These are phyloP conservation scores for Steinernema khuongi DNA, from an alignment of 1,140 invertebrate species.

Conservation along the genomic window DNA sequence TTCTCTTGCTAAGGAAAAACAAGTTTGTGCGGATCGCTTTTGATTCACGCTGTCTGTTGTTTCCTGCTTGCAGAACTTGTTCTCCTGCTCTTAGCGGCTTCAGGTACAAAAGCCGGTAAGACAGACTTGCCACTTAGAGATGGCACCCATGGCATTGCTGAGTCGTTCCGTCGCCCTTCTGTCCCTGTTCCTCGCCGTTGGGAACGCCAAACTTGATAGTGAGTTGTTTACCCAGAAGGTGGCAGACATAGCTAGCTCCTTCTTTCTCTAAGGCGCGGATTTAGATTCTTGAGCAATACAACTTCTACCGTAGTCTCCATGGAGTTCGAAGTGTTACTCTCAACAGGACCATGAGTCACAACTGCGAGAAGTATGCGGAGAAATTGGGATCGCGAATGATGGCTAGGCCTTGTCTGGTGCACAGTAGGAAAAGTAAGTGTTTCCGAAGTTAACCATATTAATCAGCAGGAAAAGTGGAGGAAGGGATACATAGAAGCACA, in stretches of 20 bases:
- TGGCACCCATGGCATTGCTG: neutral
- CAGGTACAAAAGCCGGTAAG: neutral
- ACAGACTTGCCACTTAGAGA: neutral
- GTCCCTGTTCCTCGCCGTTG: neutral
- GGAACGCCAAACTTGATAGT: neutral
- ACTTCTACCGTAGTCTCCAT: constrained; percentile 20
- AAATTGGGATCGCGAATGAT: neutral
- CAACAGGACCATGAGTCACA: neutral
- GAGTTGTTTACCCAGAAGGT: neutral
- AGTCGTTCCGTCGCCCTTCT: neutral
- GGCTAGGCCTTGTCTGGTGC: neutral
- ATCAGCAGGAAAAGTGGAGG: neutral
- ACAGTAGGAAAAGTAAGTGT: neutral
- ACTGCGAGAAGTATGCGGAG: neutral
- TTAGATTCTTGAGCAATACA: constrained; percentile 11
- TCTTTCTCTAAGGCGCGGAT: neutral
- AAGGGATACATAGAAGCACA: neutral
- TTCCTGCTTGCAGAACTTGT: neutral
- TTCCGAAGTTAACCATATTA: neutral
- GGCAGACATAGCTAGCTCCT: no score
- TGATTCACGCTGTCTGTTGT: neutral
- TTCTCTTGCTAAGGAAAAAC: neutral
- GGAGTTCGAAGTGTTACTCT: neutral
- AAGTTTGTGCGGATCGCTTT: neutral
- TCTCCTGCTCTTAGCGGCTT: neutral